A percentile compares a stretch with the other conserved stretches of the same genome.
phyloP scores from a whole-genome alignment of 2,888 invertebrate genomes.

The Athalia circularis region DNA sequence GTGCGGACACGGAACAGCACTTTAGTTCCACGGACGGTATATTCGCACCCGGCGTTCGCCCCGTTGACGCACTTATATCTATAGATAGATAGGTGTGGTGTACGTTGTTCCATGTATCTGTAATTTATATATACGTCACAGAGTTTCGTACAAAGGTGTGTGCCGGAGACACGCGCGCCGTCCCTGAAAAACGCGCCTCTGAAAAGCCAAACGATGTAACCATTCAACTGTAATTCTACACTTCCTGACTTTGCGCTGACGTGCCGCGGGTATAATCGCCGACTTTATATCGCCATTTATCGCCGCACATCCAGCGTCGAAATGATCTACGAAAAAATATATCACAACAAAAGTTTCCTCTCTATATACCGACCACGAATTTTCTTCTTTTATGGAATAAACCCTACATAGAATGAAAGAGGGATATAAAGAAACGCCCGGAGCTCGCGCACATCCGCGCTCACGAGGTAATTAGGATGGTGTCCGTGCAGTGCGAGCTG shows the following conservation, averaged over 20 bases:
- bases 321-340: too few relatives aligned
- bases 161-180: background rate
- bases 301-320: too few relatives aligned
- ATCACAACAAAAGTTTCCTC: too few relatives aligned
- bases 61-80: background rate
- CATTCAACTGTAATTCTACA: conserved; percentile 34
- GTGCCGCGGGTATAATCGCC: too few relatives aligned
- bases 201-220: conserved; percentile 39
- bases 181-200: conserved; percentile 13
- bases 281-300: too few relatives aligned
- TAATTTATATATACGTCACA: background rate
- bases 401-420: too few relatives aligned
- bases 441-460: background rate
- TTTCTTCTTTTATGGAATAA: too few relatives aligned
- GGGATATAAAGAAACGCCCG: too few relatives aligned
- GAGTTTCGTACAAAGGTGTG: conserved; percentile 2
- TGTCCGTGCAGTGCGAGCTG: conserved; percentile 8
- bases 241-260: conserved; percentile 16
- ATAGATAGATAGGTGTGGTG: background rate
- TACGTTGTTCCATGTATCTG: background rate
- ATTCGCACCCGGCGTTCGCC: conserved; percentile 17
- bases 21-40: conserved; percentile 52
- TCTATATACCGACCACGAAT: too few relatives aligned
- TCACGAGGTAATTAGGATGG: conserved; percentile 47
- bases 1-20: conserved; percentile 70